Evolutionary conservation across 2,888 invertebrate species (phyloP).

Genomic region (Aporophyla nigra): DNA sequence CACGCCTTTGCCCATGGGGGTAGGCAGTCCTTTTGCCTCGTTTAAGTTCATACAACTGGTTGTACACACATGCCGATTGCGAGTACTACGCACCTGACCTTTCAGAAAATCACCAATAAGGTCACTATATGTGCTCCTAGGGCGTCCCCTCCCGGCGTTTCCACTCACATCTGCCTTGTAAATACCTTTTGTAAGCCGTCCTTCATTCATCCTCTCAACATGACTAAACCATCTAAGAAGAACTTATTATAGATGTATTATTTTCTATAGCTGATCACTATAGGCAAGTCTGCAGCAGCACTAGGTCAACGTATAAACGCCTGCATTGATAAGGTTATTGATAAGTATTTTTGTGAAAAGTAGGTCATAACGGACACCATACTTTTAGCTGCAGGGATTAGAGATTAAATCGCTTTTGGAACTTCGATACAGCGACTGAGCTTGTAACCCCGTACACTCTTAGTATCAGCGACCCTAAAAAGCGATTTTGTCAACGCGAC

Average conservation of each 20-base stretch:
- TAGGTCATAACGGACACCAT: neutral
- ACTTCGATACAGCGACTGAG: neutral
- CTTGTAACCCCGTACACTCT: neutral
- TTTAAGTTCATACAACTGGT: too few relatives aligned
- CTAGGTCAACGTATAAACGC: neutral
- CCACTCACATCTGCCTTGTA: too few relatives aligned
- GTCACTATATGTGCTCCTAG: too few relatives aligned
- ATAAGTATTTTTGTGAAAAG: neutral
- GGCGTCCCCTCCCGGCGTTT: too few relatives aligned
- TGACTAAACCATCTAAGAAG: too few relatives aligned
- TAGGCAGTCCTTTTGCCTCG: too few relatives aligned
- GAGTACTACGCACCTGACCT: too few relatives aligned
- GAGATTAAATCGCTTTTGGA: neutral
- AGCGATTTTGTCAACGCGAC: neutral
- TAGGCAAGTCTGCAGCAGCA: neutral
- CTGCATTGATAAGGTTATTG: neutral
- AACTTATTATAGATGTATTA: neutral
- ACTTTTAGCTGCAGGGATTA: neutral
- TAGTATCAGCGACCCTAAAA: neutral
- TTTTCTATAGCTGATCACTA: neutral
- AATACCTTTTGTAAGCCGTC: too few relatives aligned
- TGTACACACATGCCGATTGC: too few relatives aligned
- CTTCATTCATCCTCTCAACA: too few relatives aligned
- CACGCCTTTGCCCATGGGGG: too few relatives aligned
- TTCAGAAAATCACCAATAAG: too few relatives aligned